Base-by-base conservation (phyloP, 2,888 invertebrate genomes). In the Caenorhabditis angaria region DNA sequence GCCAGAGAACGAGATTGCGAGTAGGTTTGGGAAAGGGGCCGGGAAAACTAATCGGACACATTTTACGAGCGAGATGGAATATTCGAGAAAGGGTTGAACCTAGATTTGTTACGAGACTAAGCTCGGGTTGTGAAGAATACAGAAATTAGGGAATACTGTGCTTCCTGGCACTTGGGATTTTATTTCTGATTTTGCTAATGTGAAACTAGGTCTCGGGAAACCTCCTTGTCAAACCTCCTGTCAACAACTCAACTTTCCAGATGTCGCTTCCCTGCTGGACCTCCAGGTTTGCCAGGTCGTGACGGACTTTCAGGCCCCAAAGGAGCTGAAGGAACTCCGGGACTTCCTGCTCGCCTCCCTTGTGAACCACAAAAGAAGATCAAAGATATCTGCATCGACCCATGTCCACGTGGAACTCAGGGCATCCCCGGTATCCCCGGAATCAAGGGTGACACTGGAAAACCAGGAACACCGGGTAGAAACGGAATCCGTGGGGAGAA, bases 321-420 rank as follows among this genome's bases (percentile, higher is more conserved):
- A 25, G 77, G 78, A 22, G 70, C 76, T 1, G 76, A 67, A 27
- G 80, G 86, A 2, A 75, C 81, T 5, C 81, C 79, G 3, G 83
- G 82, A 41, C 62, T 74, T 22, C 84, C 84, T 1, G 84, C 86
- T n/a, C 61, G 85, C 8, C 79, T 86, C 2, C 86, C 86, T 0
- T 86, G 86, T 63, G 81, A 85, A 41, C 77, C 83, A 2, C 76
- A 82, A 2, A 68, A 80, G 10, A 84, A 86, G 47, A 74, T 78
- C 57, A 82, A 81, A 62, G 78, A 76, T 64, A 58, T 79, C 32
- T 85, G 85, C 60, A 77, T 83, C 12, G 85, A 86, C 62, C 82
- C 83, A 4, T 86, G 86, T 62, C 85, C 85, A 4, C 65, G 77
- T 28, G 85, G 85, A 56, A 41, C 70, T 22, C 85, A 85, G 61